Evolutionary conservation across 92 coral and sea anemone genomes (phyloP), one percentile per base, ranked within the genome.

Genomic region (Desmophyllum pertusum): DNA sequence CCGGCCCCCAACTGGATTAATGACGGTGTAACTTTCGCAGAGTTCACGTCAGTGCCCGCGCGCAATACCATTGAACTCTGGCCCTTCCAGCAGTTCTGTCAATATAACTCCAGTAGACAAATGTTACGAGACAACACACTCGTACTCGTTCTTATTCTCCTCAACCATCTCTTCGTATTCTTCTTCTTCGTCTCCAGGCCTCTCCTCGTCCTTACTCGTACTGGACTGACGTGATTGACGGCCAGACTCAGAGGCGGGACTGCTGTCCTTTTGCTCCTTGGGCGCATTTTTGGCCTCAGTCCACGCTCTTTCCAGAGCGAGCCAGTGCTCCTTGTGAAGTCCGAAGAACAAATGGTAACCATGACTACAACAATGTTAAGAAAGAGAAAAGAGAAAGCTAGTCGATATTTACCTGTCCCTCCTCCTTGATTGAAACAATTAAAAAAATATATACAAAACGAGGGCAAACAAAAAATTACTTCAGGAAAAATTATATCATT

Each of bases 261-360:
- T 66, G 90, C 91, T 94, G 86, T 93, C 96, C 83, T 90, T 93
- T 50, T 73, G 89, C 59, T 92, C 93, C 53, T 82, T 79, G 78
- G 92, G 83, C 55, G 90, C 86, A 51, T 85, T 85, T 65, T 92
- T 94, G 4, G 95, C 91, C 40, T 86, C 81, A 13, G 88, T 75
- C 38, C 93, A 78, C 0, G 95, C 92, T 46, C 87, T 92, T 11
- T 88, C 88, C 1, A 97, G 83, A 35, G 94, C 76, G 83, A 92
- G 91, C 95, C 98, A 94, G 83, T 89, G 94, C 30, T 95, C 83
- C 80, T 93, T 97, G 78, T 90, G 98, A 27, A 91, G 89, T 53
- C 95, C 92, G 70, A 97, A 88, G 66, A 97, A 97, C 29, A 93
- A 73, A 41, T 90, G 77, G 70, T 97, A 97, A 27, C 97, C 99